These are phyloP conservation scores for Zelostemma sp. DNA, from an alignment of 1,140 invertebrate species.

Conservation along the genomic window DNA sequence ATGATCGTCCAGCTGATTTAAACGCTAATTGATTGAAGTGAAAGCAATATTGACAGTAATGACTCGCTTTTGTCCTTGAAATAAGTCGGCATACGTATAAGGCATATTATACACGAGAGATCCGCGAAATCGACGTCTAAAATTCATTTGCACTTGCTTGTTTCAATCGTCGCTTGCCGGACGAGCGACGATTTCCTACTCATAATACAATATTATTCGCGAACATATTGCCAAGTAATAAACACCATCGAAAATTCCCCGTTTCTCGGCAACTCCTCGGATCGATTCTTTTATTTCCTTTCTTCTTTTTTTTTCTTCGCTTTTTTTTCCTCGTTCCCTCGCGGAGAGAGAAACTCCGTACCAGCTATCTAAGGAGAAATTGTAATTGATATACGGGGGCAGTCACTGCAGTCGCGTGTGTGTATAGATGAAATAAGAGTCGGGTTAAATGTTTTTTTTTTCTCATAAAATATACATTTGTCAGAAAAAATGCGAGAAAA, in stretches of 20 bases:
- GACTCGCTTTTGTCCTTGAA: slow-evolving; percentile 44
- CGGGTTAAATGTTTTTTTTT: slow-evolving; percentile 12
- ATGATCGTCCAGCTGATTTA: slow-evolving; percentile 14
- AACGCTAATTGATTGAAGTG: slow-evolving; percentile 19
- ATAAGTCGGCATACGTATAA: slow-evolving; percentile 24
- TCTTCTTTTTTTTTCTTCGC: slow-evolving; percentile 2
- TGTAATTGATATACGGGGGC: slow-evolving; percentile 55
- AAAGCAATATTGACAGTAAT: slow-evolving; percentile 24
- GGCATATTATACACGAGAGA: slow-evolving; percentile 1
- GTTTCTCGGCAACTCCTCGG: too few species aligned
- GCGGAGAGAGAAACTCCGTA: slow-evolving; percentile 44
- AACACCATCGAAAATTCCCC: too few species aligned
- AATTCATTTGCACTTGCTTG: too few species aligned
- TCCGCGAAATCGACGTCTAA: too few species aligned
- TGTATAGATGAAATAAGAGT: slow-evolving; percentile 25
- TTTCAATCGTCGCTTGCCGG: too few species aligned
- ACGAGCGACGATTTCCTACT: too few species aligned
- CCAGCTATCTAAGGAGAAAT: slow-evolving; percentile 59
- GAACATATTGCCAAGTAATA: too few species aligned
- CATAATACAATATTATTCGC: too few species aligned
- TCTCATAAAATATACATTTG: too few species aligned
- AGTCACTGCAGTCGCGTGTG: slow-evolving; percentile 21
- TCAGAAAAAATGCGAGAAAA: too few species aligned
- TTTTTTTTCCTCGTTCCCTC: too few species aligned
- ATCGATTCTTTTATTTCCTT: slow-evolving; percentile 29